Conservation (phyloP, 2,888 invertebrate genomes). For the Trissonchulus sp. region DNA sequence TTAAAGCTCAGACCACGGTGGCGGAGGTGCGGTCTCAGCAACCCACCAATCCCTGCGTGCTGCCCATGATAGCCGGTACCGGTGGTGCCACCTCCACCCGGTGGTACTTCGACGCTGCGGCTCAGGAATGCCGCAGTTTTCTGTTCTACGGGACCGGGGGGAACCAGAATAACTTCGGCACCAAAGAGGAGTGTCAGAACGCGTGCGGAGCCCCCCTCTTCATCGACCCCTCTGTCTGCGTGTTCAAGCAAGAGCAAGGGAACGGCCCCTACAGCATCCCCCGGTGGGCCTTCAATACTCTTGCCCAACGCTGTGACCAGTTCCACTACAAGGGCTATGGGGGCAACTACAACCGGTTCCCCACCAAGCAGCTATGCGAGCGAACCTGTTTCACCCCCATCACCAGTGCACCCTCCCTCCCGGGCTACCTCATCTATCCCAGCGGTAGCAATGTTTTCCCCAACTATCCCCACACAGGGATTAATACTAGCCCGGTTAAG, state of each 20-base stretch:
- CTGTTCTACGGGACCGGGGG: constrained; percentile 34
- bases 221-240: not conserved
- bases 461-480: too few relatives aligned
- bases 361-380: not conserved
- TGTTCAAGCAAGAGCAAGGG: not conserved
- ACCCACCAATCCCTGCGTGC: constrained; percentile 39
- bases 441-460: not conserved
- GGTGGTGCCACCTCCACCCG: not conserved
- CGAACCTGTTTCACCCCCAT: not conserved
- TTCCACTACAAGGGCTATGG: constrained; percentile 10
- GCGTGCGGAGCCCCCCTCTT: constrained; percentile 36
- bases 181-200: constrained; percentile 32
- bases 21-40: not conserved
- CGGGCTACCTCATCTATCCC: not conserved
- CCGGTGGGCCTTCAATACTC: not conserved
- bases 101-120: constrained; percentile 41
- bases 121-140: constrained; percentile 35
- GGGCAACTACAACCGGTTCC: constrained; percentile 6
- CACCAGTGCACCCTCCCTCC: not conserved
- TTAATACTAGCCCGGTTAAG: too few relatives aligned
- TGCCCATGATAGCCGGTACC: constrained; percentile 36
- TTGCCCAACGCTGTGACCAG: not conserved
- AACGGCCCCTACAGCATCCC: not conserved
- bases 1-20: not conserved
- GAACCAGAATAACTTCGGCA: constrained; percentile 37